Evolutionary conservation across 2,888 invertebrate genomes (phyloP), one percentile per base, ranked within the genome.

Genomic region (Ischnus inquisitorius): DNA sequence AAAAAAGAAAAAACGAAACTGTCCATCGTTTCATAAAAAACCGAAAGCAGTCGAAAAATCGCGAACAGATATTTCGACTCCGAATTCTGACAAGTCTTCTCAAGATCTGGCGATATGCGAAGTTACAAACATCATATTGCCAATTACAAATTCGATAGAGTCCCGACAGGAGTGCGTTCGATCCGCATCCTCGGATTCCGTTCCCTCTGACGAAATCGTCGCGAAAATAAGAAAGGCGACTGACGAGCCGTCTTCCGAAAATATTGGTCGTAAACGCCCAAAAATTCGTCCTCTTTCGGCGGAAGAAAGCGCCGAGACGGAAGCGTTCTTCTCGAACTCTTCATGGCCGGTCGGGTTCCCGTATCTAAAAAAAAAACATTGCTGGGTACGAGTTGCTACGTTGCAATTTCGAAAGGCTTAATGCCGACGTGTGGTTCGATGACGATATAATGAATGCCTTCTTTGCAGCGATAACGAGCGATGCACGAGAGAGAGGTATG

Each of bases 381-480:
- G 19, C 43, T 5, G 71, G 54, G 1, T 28, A 51, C 14, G 10
- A 19, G n/a, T 14, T 71, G 8, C 16, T 16, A 5, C n/a, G 10
- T 5, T 3, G 51, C 16, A 57, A 54, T n/a, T 57, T 71, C 0
- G 16, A 12, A 28, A 51, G 16, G 14, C 12, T 60, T 10, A 12
- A 60, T 16, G 14, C 25, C 14, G 28, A 28, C 16, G 16, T 12
- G 28, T 28, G 41, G n/a, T 71, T 71, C 19, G 41, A 41, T 28
- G 71, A 71, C 57, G 41, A 54, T n/a, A 54, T 71, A 4, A 19
- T 71, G 8, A 71, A 71, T 39, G 28, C 54, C 4, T 71, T 71
- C 16, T 51, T 57, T 3, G 54, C 54, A 14, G 16, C 57, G 1
- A 16, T 54, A 43, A 22, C 22, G 4, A 22, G 22, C 3, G 57